A percentile compares a stretch with the other conserved stretches of the same genome.
Conservation (phyloP, 2,797 vertebrate genomes). For the Melopsittacus undulatus region DNA sequence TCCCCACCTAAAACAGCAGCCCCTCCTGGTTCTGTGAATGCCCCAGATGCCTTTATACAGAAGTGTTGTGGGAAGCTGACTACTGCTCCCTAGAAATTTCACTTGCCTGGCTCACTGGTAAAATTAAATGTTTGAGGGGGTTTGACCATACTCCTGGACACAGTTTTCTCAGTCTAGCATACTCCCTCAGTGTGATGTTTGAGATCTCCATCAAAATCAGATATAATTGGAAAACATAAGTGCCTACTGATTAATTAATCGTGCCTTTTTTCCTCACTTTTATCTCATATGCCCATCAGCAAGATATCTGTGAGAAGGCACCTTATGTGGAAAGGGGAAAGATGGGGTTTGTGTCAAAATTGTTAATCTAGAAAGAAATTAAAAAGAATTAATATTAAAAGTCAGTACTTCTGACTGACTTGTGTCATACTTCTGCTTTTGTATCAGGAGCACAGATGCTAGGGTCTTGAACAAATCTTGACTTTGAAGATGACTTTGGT, state of each 20-base stretch:
- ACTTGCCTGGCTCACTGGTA: not conserved
- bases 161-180: not conserved
- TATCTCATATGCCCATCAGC: not conserved
- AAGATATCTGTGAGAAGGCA: not conserved
- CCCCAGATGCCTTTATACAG: not conserved
- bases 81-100: not conserved
- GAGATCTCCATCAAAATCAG: not conserved
- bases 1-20: fast-evolving
- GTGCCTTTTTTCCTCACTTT: not conserved
- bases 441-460: not conserved
- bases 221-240: not conserved
- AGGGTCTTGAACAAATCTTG: not conserved
- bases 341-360: not conserved
- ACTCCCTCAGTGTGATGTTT: not conserved
- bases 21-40: not conserved
- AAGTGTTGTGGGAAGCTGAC: not conserved
- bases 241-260: not conserved
- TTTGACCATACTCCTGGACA: not conserved
- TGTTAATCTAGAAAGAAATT: not conserved
- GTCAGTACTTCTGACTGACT: not conserved
- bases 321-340: not conserved
- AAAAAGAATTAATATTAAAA: not conserved
- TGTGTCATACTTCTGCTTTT: not conserved
- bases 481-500: not conserved
- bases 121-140: not conserved